Conservation (phyloP, 2,888 invertebrate species). For the Caenorhabditis japonica region DNA sequence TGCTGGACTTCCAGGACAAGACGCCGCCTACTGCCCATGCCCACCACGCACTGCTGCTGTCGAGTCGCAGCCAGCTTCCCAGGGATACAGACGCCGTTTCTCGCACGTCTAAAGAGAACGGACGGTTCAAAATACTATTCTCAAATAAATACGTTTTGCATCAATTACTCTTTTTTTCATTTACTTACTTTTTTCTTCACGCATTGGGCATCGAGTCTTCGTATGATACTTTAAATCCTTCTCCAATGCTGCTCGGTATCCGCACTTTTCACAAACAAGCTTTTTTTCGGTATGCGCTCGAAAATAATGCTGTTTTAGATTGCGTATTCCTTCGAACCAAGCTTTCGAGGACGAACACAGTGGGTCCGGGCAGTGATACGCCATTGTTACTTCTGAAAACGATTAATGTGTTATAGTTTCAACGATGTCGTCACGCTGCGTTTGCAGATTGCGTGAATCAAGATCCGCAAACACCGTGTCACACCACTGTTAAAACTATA, state of each 20-base stretch:
- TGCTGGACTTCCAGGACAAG: slow-evolving; percentile 61
- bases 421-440: neutral
- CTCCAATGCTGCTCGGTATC: slow-evolving; percentile 33
- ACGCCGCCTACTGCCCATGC: slow-evolving; percentile 66
- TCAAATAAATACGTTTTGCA: slow-evolving; percentile 36
- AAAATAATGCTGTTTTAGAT: slow-evolving; percentile 47
- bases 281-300: slow-evolving; percentile 49
- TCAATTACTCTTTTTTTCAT: slow-evolving; percentile 10
- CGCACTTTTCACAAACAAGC: slow-evolving; percentile 43
- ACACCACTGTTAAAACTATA: too few relatives aligned
- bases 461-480: too few relatives aligned
- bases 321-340: slow-evolving; percentile 38
- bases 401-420: neutral
- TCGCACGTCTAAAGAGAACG: slow-evolving; percentile 42
- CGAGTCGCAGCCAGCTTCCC: slow-evolving; percentile 49
- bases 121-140: neutral
- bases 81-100: slow-evolving; percentile 62
- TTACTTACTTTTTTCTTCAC: neutral
- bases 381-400: slow-evolving; percentile 10
- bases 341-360: slow-evolving; percentile 10
- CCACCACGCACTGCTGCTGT: slow-evolving; percentile 66
- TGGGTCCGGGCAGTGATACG: slow-evolving; percentile 44
- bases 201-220: slow-evolving; percentile 38
- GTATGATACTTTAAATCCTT: slow-evolving; percentile 55
- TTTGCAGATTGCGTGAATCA: too few relatives aligned